Base-by-base conservation (phyloP, 2,113 vertebrate species). In the Gavia stellata region DNA sequence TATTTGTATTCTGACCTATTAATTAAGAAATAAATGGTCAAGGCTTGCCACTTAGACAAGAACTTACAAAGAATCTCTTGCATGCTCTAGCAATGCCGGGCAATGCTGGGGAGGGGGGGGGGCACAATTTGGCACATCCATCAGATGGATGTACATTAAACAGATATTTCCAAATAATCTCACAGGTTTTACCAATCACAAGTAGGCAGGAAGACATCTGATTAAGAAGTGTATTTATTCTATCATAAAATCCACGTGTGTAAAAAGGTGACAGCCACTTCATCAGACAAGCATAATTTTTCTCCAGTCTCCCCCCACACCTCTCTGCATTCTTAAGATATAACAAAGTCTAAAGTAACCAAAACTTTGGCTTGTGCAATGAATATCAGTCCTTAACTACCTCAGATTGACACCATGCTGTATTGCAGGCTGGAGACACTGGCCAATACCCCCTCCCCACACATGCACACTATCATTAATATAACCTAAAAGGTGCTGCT, bases 381-480 rank as follows among this genome's bases (percentile, higher is more conserved):
- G 23, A 59, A 66, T 78, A 40, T 62, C 38, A 53, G 49, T 17
- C 21, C 67, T 80, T 44, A 56, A 36, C 29, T 67, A 49, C 5
- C 7, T 55, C 50, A 71, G 31, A 44, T 33, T 56, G 33, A 72
- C 29, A 42, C 14, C 5, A 4, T 25, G 15, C 31, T 72, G 7
- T 68, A 62, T 29, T 38, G 31, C 59, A 79, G 23, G 10, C 44
- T 91, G 31, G 29, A 78, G 33, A 58, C 6, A 29, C 14, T 9
- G 56, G 65, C 17, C 2, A 4, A 49, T 7, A 28, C 1, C 5
- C 18, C 19, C 6, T 81, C n/a, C 49, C 7, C 24, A 33, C 28
- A 36, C 56, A 38, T 0, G 1, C 14, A 49, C 0, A 1, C 23
- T 53, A 14, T 33, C 49, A 25, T 55, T 82, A 33, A 4, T 66